Conservation (phyloP, 2,888 invertebrate genomes). For the Trisateles emortualis region DNA sequence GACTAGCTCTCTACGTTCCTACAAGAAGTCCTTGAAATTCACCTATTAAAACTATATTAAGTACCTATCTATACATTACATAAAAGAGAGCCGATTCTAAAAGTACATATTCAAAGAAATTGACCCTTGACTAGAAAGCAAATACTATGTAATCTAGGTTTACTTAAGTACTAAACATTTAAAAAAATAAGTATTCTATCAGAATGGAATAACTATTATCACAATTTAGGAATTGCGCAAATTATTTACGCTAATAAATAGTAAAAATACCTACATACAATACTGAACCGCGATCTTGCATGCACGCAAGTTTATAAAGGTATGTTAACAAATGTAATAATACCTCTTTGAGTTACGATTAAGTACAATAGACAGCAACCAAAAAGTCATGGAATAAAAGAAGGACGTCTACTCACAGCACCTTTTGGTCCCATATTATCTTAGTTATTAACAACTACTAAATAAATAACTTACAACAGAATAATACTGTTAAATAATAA, state of each 20-base stretch:
- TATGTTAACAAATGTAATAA: slow-evolving; percentile 36
- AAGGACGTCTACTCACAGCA: slow-evolving; percentile 69
- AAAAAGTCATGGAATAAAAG: slow-evolving; percentile 68
- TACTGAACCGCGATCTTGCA: slow-evolving; percentile 41
- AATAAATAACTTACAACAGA: slow-evolving; percentile 68
- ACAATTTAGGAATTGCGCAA: slow-evolving; percentile 84
- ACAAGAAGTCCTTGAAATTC: slow-evolving; percentile 40
- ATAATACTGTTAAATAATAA: slow-evolving; percentile 78
- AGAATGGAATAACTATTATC: slow-evolving; percentile 78
- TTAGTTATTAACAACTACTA: slow-evolving; percentile 54
- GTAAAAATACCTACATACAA: slow-evolving; percentile 30
- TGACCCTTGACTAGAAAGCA: slow-evolving; percentile 62
- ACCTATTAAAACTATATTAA: slow-evolving; percentile 31
- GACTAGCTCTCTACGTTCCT: slow-evolving; percentile 65
- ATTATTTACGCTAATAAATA: slow-evolving; percentile 55
- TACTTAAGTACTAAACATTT: slow-evolving; percentile 56
- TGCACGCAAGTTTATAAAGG: slow-evolving; percentile 23
- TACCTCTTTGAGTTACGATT: slow-evolving; percentile 42
- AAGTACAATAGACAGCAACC: slow-evolving; percentile 57
- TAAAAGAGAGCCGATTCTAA: slow-evolving; percentile 63
- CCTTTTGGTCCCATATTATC: slow-evolving; percentile 77
- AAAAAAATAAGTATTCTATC: slow-evolving; percentile 23
- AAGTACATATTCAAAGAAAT: slow-evolving; percentile 35
- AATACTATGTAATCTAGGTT: slow-evolving; percentile 46
- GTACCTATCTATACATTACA: slow-evolving; percentile 8